Base-by-base conservation (phyloP, 2,888 invertebrate species). In the Rhyacophila evoluta region DNA sequence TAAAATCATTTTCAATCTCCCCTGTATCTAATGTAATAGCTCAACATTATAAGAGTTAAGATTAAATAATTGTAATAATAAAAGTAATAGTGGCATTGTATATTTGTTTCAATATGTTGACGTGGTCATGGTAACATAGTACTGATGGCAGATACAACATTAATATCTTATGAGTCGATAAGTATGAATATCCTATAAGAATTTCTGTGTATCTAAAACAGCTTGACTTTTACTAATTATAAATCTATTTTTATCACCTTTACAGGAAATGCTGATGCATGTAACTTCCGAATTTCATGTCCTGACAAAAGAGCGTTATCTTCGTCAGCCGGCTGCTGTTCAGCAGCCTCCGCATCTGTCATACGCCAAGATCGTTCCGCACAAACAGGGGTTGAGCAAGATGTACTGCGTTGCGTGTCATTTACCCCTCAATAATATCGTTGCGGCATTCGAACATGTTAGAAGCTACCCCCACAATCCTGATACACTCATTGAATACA, bases 321-420 rank as follows among this genome's bases (percentile, higher is more conserved):
- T 38, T 0, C 41, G 41, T 5, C 28, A 72, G 12, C 72, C 27
- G 71, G 67, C 77, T 12, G 36, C 71, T 27, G 25, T 71, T 28
- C 33, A 78, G 72, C 55, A 38, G 67, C 27, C 75, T 27, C 27
- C 75, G 37, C 28, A 33, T 29, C 69, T 29, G 8, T 11, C 25
- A 11, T 72, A 33, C 19, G 72, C 72, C 1, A 12, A n/a, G 11
- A 25, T 81, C 1, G 77, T 81, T 15, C 68, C 80, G 70, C 80
- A 79, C 27, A 79, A 55, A 12, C 78, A 81, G 28, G 78, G 78
- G 1, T n/a, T 68, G 15, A 0, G 8, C 12, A 78, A 78, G 25
- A 78, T 72, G 67, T 81, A 78, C 78, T 81, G 81, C 33, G 36
- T 74, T 28, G 70, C 70, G 2, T 81, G 81, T 25, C 37, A 72